A percentile compares a stretch with the other conserved stretches of the same genome.
These are phyloP conservation scores for Tauraco erythrolophus DNA, from an alignment of 2,113 vertebrate genomes.

Conservation along the genomic window DNA sequence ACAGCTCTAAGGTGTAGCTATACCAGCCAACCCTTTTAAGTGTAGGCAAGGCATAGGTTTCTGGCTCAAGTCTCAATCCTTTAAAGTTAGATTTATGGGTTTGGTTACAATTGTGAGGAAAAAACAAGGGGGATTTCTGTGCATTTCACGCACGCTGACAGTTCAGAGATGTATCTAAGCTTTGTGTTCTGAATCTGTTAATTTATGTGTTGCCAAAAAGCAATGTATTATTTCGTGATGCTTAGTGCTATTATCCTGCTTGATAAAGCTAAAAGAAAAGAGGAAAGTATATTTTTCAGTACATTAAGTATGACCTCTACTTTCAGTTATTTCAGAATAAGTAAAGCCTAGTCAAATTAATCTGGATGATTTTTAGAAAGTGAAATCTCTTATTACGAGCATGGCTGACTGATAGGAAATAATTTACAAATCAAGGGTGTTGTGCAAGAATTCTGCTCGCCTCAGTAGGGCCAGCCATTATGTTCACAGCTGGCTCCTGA, in stretches of 20 bases:
- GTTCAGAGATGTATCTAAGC: conserved; percentile 12
- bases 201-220: conserved; percentile 25
- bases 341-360: neutral
- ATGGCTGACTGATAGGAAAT: neutral
- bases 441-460: neutral
- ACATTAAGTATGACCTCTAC: conserved; percentile 27
- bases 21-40: conserved; percentile 53
- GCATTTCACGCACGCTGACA: conserved; percentile 7
- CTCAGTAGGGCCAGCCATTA: neutral
- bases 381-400: neutral
- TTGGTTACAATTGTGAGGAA: conserved; percentile 43
- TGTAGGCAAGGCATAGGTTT: conserved; percentile 1
- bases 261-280: conserved; percentile 76
- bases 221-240: conserved; percentile 8
- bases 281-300: conserved; percentile 75
- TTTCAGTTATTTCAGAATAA: neutral
- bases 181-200: neutral
- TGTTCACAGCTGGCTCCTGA: neutral
- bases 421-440: neutral
- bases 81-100: conserved; percentile 48
- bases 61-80: conserved; percentile 23
- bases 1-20: conserved; percentile 51
- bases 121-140: conserved; percentile 9
- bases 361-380: neutral
- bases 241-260: conserved; percentile 78